A percentile compares a stretch with the other conserved stretches of the same genome.
phyloP scores from a whole-genome alignment of 1,140 invertebrate species.

The Coboldia fuscipes region DNA sequence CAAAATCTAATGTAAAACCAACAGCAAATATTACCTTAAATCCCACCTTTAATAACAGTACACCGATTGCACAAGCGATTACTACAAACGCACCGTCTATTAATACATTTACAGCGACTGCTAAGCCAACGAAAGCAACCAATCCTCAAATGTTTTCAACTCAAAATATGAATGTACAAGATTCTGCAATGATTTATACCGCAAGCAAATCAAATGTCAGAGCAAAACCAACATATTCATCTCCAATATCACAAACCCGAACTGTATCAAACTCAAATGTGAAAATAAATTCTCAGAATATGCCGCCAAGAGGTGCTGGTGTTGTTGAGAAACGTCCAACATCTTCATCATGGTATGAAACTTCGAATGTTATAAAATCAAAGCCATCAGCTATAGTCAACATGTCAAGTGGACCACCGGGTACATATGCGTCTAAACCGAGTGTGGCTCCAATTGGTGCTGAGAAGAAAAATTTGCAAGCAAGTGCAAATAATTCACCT shows the following conservation, averaged over 20 bases:
- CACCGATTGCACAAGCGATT: conserved; percentile 9
- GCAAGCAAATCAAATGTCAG: conserved; percentile 5
- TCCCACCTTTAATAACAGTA: conserved; percentile 1
- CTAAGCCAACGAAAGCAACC: neutral
- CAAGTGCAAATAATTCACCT: too few species aligned
- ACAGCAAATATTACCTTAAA: too few species aligned
- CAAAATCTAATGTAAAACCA: conserved; percentile 28
- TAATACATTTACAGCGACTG: conserved; percentile 4
- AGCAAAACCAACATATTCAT: conserved; percentile 3
- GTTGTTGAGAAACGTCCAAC: too few species aligned
- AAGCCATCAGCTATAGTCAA: neutral
- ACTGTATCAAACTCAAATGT: conserved; percentile 9
- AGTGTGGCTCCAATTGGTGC: neutral
- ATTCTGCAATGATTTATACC: too few species aligned
- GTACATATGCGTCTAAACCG: neutral
- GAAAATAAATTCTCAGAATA: neutral
- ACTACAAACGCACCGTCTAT: neutral
- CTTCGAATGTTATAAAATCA: too few species aligned
- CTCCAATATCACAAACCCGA: conserved; percentile 13
- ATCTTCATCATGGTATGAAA: too few species aligned
- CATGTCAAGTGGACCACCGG: neutral
- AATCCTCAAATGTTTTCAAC: neutral
- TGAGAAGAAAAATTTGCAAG: neutral
- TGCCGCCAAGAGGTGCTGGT: neutral
- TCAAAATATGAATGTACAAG: too few species aligned